Base-by-base conservation (phyloP, 2,888 invertebrate species). In the Cacoxenus indagator region DNA sequence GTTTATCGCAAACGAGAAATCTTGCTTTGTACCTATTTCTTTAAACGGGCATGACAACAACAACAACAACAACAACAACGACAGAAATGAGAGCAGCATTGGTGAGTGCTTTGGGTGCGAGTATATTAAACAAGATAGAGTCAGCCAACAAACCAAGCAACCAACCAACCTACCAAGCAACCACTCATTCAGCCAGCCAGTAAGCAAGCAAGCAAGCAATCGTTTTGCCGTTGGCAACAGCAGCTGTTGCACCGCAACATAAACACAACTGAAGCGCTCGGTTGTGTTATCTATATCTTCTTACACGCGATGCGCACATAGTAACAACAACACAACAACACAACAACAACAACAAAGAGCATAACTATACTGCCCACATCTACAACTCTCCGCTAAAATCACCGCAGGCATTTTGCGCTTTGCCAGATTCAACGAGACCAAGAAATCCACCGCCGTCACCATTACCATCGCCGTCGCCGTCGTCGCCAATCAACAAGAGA, bases 181-280 rank as follows among this genome's bases (percentile, higher is more conserved):
- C 37, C 8, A 37, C 37, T 11, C n/a, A 37, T 14, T 2, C 37
- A 37, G 37, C 14, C 37, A 37, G 37, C 37, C 14, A 37, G 24
- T 62, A 69, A 45, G 62, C 51, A 51, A 55, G 55, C 26, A 55
- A 67, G 59, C 59, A 54, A 55, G 55, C 26, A 55, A 67, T 46
- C 59, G 31, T 48, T 37, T 8, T 31, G 57, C 68, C 67, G 54
- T 54, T 37, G 55, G 17, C 65, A 67, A 26, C 67, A 70, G 68
- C 70, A 67, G 67, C 67, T 84, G 81, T 76, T 81, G 79, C 75
- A 75, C 78, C 75, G 73, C 82, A 82, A 82, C 82, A 77, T 83
- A 82, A 82, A 83, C 84, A 82, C 84, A 84, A 83, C 81, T 71
- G 72, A 61, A 64, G 11, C 43, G 37, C 9, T 57, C 24, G 22